phyloP scores from a whole-genome alignment of 2,888 invertebrate species.

The Eugnorisma glareosa region DNA sequence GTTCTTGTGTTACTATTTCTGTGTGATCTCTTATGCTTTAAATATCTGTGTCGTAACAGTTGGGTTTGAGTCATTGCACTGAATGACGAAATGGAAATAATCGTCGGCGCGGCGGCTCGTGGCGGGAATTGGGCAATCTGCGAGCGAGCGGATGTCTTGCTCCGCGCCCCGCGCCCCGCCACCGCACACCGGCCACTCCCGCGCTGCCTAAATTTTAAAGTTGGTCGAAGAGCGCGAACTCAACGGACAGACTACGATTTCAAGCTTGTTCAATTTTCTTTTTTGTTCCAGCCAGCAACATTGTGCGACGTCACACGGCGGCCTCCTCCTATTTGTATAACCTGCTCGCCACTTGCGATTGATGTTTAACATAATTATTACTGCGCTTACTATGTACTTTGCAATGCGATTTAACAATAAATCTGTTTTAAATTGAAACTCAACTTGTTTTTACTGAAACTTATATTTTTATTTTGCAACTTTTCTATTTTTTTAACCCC shows the following conservation, averaged over 20 bases:
- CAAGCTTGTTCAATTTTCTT: conserved; percentile 73
- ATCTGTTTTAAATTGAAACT: conserved; percentile 38
- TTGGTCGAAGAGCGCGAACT: conserved; percentile 77
- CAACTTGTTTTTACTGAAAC: conserved; percentile 45
- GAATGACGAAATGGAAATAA: conserved; percentile 85
- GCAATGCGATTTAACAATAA: conserved; percentile 63
- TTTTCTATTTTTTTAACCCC: conserved; percentile 13
- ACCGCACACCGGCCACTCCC: conserved; percentile 17
- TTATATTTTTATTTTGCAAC: conserved; percentile 40
- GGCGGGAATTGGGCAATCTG: conserved; percentile 87
- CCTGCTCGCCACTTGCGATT: conserved; percentile 71
- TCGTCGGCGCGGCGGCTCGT: conserved; percentile 76
- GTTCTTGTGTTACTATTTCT: conserved; percentile 56
- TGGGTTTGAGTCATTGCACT: conserved; percentile 81
- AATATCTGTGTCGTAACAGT: conserved; percentile 81
- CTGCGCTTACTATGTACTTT: conserved; percentile 43
- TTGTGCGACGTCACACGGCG: conserved; percentile 28
- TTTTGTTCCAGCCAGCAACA: conserved; percentile 76
- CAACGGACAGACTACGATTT: conserved; percentile 76
- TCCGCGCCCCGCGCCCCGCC: conserved; percentile 62
- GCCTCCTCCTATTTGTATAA: conserved; percentile 49
- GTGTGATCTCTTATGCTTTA: conserved; percentile 68
- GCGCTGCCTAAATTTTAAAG: conserved; percentile 79
- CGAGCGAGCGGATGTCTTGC: conserved; percentile 80
- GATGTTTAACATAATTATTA: conserved; percentile 50